Evolutionary conservation across 2,888 invertebrate species (phyloP).

Genomic region (Megalurothrips usitatus): DNA sequence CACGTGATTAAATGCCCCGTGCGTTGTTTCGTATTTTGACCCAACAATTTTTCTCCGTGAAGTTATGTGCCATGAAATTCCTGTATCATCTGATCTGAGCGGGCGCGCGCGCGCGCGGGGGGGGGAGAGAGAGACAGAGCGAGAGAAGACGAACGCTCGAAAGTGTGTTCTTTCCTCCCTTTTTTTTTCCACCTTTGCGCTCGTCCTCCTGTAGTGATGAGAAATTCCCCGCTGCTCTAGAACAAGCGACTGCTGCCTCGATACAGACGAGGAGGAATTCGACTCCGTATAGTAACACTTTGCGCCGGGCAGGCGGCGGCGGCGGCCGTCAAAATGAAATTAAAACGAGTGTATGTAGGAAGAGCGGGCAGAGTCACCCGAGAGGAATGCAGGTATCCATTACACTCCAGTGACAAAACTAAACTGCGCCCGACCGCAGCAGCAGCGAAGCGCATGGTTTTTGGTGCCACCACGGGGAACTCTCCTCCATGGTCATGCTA

Average conservation of each 20-base stretch:
- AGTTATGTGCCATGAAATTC: not conserved
- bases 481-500: too few relatives aligned
- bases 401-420: not conserved
- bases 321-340: not conserved
- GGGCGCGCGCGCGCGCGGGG: not conserved
- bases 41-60: not conserved
- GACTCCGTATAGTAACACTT: too few relatives aligned
- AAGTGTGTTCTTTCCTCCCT: not conserved
- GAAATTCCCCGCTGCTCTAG: too few relatives aligned
- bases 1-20: not conserved
- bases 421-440: slow-evolving; percentile 5
- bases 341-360: not conserved
- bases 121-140: not conserved
- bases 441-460: too few relatives aligned
- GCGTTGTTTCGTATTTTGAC: slow-evolving; percentile 7
- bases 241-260: too few relatives aligned
- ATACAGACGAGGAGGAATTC: too few relatives aligned
- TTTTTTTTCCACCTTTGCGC: not conserved
- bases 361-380: not conserved
- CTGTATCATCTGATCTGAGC: not conserved
- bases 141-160: not conserved
- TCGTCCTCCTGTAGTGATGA: not conserved
- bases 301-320: too few relatives aligned
- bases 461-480: not conserved
- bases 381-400: slow-evolving; percentile 4